A percentile compares a stretch with the other conserved stretches of the same genome.
These are phyloP conservation scores for Pao palembangensis DNA, from an alignment of 2,113 vertebrate species.

Conservation along the genomic window DNA sequence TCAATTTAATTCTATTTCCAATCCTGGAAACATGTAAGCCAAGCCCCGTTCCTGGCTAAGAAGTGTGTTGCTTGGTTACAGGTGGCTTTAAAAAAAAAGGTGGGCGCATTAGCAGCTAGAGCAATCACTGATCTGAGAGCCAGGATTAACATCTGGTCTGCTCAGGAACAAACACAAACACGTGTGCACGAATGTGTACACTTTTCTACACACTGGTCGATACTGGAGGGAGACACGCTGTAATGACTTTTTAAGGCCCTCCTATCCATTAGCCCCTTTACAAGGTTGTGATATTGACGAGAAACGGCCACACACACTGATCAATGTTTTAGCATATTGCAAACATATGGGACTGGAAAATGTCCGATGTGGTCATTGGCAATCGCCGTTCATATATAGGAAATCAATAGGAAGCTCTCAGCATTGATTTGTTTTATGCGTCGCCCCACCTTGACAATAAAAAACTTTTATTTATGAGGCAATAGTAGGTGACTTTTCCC, in stretches of 20 bases:
- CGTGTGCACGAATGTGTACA: conserved; percentile 3
- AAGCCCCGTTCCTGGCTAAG: neutral
- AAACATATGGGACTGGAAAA: conserved; percentile 56
- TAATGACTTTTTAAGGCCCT: conserved; percentile 69
- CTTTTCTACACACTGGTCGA: conserved; percentile 42
- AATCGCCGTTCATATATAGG: conserved; percentile 29
- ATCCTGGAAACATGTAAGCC: neutral
- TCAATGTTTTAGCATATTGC: conserved; percentile 53
- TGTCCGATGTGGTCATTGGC: conserved; percentile 37
- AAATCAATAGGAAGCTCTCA: conserved; percentile 58
- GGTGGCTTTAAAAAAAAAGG: conserved; percentile 1
- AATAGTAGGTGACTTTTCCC: too few relatives aligned
- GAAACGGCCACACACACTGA: conserved; percentile 47
- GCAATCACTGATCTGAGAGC: conserved; percentile 31
- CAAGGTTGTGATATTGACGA: conserved; percentile 67
- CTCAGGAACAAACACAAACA: conserved; percentile 18
- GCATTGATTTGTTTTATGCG: conserved; percentile 30
- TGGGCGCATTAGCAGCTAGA: conserved; percentile 23
- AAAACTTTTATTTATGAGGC: neutral
- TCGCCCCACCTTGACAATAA: conserved; percentile 17
- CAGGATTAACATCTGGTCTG: conserved; percentile 51
- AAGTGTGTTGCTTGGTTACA: conserved; percentile 43
- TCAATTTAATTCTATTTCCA: neutral
- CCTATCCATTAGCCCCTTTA: conserved; percentile 59
- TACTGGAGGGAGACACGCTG: conserved; percentile 54